Base-by-base conservation (phyloP, 2,888 invertebrate species). In the Bombylius discolor region DNA sequence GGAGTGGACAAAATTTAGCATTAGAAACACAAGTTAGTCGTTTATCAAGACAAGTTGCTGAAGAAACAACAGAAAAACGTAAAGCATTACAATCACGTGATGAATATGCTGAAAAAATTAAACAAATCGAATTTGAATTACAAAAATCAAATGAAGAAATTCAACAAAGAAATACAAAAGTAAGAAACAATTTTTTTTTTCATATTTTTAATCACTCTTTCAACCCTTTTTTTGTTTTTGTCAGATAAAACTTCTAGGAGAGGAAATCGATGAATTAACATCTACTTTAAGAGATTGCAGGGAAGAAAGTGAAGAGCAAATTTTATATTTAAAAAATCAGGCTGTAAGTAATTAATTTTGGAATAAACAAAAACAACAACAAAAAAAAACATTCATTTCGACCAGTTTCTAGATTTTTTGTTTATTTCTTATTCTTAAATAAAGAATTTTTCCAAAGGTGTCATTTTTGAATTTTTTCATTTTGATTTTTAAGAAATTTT, bases 11-110 rank as follows among this genome's bases (percentile, higher is more conserved):
- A 71, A 93, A 93, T 64, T 82, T 89, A 14, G 84, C 87, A 1
- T 74, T 93, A 47, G 93, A 94, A 70, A 89, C 89, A n/a, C 93
- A 94, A 81, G 87, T 89, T 60, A 87, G 87, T 64, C 81, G 90
- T 59, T 73, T 90, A 58, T 89, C 88, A 63, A 79, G 88, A 57
- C 90, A 88, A 71, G 89, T 87, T 42, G 91, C 86, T 46, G 92
- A 87, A 66, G 89, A 90, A 71, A 87, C 89, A 33, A 79, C 85
- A 5, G 90, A 90, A 68, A 80, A 89, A 62, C 78, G 89, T 64
- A 78, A 86, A 62, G 85, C 87, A 0, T 81, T 87, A 50, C 78
- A 78, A 51, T 83, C 85, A 60, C 83, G 83, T 63, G 84, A 81
- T 65, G 80, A 79, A 62, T 74, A 85, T 62, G 77, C 78, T 59